Conservation (phyloP, 2,113 vertebrate species). For the Ellobius talpinus region DNA sequence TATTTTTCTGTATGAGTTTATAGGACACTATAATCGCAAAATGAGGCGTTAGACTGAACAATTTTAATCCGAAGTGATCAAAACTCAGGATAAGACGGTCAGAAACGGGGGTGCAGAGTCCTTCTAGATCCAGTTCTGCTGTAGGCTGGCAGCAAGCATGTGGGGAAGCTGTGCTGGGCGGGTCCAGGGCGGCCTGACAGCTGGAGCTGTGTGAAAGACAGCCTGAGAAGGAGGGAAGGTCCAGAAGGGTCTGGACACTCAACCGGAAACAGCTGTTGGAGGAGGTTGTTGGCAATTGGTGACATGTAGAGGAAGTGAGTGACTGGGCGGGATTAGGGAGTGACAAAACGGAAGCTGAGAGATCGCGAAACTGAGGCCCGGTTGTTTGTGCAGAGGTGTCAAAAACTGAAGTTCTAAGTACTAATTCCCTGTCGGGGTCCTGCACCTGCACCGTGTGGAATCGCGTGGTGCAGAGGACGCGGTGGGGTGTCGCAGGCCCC, state of each 20-base stretch:
- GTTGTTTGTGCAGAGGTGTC: background rate
- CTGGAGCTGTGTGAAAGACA: background rate
- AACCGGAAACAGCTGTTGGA: background rate
- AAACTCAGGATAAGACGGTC: background rate
- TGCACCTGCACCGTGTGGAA: background rate
- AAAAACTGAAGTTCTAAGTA: background rate
- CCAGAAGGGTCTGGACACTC: background rate
- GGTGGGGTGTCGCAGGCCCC: background rate
- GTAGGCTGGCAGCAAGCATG: background rate
- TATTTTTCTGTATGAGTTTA: background rate
- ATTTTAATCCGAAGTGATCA: background rate
- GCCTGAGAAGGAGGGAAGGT: too few species aligned
- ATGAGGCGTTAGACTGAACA: background rate
- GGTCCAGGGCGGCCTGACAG: background rate
- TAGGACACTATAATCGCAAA: background rate
- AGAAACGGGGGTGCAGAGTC: background rate
- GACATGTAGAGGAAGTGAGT: background rate
- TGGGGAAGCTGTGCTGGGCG: background rate
- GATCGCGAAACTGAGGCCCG: background rate
- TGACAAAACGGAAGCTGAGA: background rate
- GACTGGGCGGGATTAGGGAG: background rate
- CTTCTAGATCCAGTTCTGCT: background rate
- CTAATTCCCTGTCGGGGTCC: background rate
- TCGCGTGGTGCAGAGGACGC: background rate
- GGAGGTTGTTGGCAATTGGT: background rate